Evolutionary conservation across 1,140 invertebrate genomes (phyloP), one percentile per base, ranked within the genome.

Genomic region (Drosophila nasuta): DNA sequence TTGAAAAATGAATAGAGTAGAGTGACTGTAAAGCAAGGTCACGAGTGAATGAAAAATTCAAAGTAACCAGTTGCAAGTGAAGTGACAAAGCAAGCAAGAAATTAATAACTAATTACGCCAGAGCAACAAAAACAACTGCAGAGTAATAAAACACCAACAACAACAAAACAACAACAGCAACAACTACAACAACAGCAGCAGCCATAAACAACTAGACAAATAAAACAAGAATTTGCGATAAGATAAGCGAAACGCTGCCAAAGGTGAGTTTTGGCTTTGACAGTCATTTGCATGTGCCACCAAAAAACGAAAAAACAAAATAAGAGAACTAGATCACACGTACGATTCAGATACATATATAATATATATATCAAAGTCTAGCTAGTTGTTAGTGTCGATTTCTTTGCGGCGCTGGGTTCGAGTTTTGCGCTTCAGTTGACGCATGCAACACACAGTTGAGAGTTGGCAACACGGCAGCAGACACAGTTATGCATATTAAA

Each of bases 401-500:
- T 68, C 46, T 41, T 57, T 56, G 33, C 45, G 43, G 67, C 35
- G 20, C 46, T 57, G 6, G 49, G 33, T 30, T 38, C 49, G 35
- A 51, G 28, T 70, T 69, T 52, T 41, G 43, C 68, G 68, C 68
- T 71, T 71, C 60, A 71, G 68, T 54, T 67, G 60, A 59, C 52
- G 73, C 62, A 46, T 46, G 57, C 62, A 57, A 68, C 25, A 7
- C 4, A 33, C 7, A 38, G 62, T 49, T 41, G 30, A 51, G 30
- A 7, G 30, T 20, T 38, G 11, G 49, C 72, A 72, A 56, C 65
- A 66, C 59, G 58, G 17, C 59, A 33, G 20, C 30, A 72, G 11
- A 15, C 63, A 15, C 63, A 56, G 82, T 56, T 62, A 86, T 85
- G 78, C 82, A 85, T 85, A 86, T 85, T 81, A 86, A 79, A 86